Conservation (phyloP, 2,113 vertebrate genomes). For the Albula glossodonta region DNA sequence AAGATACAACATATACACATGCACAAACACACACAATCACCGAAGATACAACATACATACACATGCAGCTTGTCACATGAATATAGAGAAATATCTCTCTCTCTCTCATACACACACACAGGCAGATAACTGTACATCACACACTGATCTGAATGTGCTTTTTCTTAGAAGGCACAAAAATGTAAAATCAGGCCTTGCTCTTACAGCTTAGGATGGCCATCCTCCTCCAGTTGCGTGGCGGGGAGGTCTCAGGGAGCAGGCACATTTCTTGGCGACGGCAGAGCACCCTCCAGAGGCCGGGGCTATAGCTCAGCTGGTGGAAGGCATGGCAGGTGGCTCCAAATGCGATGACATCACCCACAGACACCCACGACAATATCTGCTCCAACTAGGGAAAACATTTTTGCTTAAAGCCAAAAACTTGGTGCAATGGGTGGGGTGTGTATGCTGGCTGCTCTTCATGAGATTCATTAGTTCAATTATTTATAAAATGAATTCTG, state of each 20-base stretch:
- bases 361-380: background rate
- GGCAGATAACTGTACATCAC: no score
- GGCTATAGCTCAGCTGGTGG: background rate
- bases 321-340: background rate
- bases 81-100: no score
- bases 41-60: no score
- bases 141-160: no score
- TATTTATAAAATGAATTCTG: no score
- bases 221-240: slow-evolving; percentile 26
- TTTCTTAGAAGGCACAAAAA: background rate
- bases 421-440: no score
- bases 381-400: background rate
- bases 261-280: background rate
- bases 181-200: background rate
- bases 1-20: no score
- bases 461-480: no score
- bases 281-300: slow-evolving; percentile 28
- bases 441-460: no score
- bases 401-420: background rate
- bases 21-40: background rate
- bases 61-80: no score
- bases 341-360: background rate
- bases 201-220: slow-evolving; percentile 29
- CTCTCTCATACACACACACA: no score
- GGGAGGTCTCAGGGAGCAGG: background rate